These are phyloP conservation scores for Achatina immaculata DNA, from an alignment of 1,140 invertebrate species.

Conservation along the genomic window DNA sequence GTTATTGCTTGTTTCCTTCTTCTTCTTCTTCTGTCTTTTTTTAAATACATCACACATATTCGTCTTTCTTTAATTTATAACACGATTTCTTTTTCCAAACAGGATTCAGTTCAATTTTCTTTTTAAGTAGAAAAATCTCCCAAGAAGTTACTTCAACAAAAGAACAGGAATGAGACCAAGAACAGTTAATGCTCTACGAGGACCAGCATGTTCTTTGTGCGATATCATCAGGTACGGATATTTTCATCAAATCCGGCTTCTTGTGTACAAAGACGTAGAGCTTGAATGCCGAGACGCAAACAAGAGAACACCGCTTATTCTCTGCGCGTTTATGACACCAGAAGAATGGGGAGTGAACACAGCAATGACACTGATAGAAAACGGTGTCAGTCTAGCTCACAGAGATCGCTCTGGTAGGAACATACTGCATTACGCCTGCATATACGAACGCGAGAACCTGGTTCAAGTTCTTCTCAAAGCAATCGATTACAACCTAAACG, in stretches of 20 bases:
- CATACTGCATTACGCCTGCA: conserved; percentile 64
- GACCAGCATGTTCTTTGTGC: conserved; percentile 39
- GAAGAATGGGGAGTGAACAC: conserved; percentile 60
- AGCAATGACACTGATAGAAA: conserved; percentile 60
- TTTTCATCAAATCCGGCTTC: conserved; percentile 56
- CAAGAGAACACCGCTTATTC: conserved; percentile 58
- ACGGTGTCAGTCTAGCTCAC: conserved; percentile 54
- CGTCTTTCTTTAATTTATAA: too few species aligned
- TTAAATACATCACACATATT: too few species aligned
- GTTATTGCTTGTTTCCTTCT: too few species aligned
- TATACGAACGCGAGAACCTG: conserved; percentile 56
- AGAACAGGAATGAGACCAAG: conserved; percentile 39
- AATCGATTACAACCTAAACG: conserved; percentile 60
- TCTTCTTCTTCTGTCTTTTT: too few species aligned
- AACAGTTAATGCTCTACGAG: conserved; percentile 34
- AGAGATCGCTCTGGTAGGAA: conserved; percentile 60
- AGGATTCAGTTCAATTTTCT: too few species aligned
- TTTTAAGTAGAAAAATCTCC: too few species aligned
- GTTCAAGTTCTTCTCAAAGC: conserved; percentile 57
- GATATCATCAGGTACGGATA: conserved; percentile 62
- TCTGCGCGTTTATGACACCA: conserved; percentile 61
- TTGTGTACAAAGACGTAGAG: conserved; percentile 57
- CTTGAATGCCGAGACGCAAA: conserved; percentile 53
- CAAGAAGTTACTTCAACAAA: not conserved
- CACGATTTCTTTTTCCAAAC: too few species aligned